Conservation (phyloP, 1,140 invertebrate genomes). For the Phthorimaea operculella region DNA sequence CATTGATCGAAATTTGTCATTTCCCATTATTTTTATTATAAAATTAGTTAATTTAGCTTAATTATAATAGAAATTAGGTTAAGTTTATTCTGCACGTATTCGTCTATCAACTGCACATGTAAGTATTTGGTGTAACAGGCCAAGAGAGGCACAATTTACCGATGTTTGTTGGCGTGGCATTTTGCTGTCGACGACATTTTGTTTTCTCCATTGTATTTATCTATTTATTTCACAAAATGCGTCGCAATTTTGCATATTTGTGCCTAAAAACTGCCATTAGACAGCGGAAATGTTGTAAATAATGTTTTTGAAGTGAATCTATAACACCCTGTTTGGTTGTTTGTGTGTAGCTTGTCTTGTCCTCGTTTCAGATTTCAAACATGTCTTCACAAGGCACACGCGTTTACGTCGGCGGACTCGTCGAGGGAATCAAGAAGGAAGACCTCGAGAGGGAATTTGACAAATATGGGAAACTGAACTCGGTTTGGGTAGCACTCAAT, state of each 20-base stretch:
- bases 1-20: conserved; percentile 43
- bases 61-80: not conserved
- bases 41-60: conserved; percentile 16
- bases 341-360: conserved; percentile 1
- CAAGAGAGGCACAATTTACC: not conserved
- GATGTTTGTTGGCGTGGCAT: conserved; percentile 34
- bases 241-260: not conserved
- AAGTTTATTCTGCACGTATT: not conserved
- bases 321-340: not conserved
- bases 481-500: conserved; percentile 83
- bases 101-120: not conserved
- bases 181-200: conserved; percentile 56
- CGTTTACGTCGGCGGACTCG: conserved; percentile 87
- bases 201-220: conserved; percentile 59
- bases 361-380: conserved; percentile 37
- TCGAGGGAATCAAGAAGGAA: conserved; percentile 87
- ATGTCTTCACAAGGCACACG: conserved; percentile 73
- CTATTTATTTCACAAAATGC: conserved; percentile 23
- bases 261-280: no score
- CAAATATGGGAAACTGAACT: conserved; percentile 93
- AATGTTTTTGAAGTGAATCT: no score
- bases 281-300: no score
- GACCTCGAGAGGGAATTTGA: conserved; percentile 87
- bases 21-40: conserved; percentile 26
- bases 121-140: not conserved